phyloP scores from a whole-genome alignment of 1,140 invertebrate species.

The Lasaia peninsularis region DNA sequence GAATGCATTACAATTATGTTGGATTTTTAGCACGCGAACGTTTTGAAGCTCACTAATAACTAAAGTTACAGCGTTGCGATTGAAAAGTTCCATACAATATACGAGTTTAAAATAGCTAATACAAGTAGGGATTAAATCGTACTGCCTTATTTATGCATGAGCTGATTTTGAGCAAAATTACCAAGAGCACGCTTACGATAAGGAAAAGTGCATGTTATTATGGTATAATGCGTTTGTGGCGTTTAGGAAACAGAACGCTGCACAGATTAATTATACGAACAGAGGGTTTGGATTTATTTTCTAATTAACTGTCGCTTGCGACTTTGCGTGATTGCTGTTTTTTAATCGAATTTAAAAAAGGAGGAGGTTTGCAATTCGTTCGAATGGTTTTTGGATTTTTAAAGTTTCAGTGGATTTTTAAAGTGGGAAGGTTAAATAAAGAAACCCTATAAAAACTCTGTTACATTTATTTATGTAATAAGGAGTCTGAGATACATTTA shows the following conservation, averaged over 20 bases:
- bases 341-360: no score
- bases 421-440: no score
- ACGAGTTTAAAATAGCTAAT: conserved; percentile 17
- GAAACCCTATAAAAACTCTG: no score
- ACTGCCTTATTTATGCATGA: conserved; percentile 3
- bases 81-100: conserved; percentile 19
- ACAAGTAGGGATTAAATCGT: conserved; percentile 24
- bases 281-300: not conserved
- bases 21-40: not conserved
- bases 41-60: conserved; percentile 18
- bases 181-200: conserved; percentile 23
- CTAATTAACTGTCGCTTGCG: no score
- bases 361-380: no score
- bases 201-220: conserved; percentile 23
- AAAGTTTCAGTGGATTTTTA: no score
- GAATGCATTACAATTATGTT: conserved; percentile 7
- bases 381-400: no score
- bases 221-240: conserved; percentile 20
- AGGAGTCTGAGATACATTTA: no score
- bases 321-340: no score
- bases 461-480: no score
- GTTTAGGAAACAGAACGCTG: conserved; percentile 13
- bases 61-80: conserved; percentile 13
- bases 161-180: conserved; percentile 20
- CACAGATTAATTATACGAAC: not conserved